Evolutionary conservation across 1,140 invertebrate genomes (phyloP).

Genomic region (Parasteatoda tepidariorum): DNA sequence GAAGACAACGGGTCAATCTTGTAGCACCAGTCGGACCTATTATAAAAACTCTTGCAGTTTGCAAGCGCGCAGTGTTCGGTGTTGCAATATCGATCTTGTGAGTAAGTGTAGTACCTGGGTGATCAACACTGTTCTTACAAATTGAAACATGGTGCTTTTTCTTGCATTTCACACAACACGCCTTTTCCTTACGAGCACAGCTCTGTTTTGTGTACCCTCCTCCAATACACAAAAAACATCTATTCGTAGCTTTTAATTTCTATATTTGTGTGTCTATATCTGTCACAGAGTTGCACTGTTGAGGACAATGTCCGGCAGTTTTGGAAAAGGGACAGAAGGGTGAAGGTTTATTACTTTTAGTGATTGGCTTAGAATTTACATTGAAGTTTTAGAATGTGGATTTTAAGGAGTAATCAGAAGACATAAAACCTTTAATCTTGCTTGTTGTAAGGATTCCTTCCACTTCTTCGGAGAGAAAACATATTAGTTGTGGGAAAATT

Average conservation of each 20-base stretch:
- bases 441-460: too few relatives aligned
- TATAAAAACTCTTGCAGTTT: too few relatives aligned
- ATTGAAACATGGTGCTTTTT: slow-evolving; percentile 11
- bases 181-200: neutral
- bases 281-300: slow-evolving; percentile 1
- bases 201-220: neutral
- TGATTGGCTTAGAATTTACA: neutral
- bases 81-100: neutral
- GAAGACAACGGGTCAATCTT: slow-evolving; percentile 2
- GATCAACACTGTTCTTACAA: neutral
- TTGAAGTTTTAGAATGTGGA: too few relatives aligned
- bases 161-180: neutral
- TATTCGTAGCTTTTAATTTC: neutral
- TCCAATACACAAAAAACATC: slow-evolving; percentile 5
- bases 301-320: slow-evolving; percentile 19
- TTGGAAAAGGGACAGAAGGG: too few relatives aligned
- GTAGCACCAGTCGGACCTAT: too few relatives aligned
- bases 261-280: too few relatives aligned
- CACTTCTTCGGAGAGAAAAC: too few relatives aligned
- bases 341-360: neutral
- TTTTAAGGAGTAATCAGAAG: neutral
- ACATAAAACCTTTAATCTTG: neutral
- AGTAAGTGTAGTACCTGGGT: neutral
- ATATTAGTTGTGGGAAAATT: too few relatives aligned
- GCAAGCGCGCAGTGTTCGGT: too few relatives aligned